A percentile compares a stretch with the other conserved stretches of the same genome.
Evolutionary conservation across 2,113 vertebrate species (phyloP).

Genomic region (Cryptotis parvus): DNA sequence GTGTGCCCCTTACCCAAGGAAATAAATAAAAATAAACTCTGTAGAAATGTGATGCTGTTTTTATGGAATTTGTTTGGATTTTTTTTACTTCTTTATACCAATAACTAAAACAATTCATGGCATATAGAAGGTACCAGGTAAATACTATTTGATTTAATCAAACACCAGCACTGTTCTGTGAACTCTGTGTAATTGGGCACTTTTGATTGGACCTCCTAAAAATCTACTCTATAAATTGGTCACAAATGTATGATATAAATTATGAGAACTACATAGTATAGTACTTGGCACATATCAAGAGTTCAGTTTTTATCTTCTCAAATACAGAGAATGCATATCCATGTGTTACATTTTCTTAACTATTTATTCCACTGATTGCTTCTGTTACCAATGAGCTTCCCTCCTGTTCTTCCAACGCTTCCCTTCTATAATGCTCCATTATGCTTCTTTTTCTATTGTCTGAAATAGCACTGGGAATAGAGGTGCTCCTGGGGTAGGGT

Average conservation of each 20-base stretch:
- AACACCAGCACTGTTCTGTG: not conserved
- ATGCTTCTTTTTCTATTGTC: slow-evolving; percentile 47
- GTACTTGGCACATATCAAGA: not conserved
- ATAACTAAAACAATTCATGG: not conserved
- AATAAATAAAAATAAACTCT: no score
- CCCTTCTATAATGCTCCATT: slow-evolving; percentile 6
- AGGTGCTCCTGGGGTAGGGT: slow-evolving; percentile 49
- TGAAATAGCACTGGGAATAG: slow-evolving; percentile 44
- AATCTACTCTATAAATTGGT: not conserved
- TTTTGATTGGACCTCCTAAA: not conserved
- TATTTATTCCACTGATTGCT: slow-evolving; percentile 29
- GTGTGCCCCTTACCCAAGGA: no score
- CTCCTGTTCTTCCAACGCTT: slow-evolving; percentile 38
- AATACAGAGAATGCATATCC: not conserved
- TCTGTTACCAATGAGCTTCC: slow-evolving; percentile 40
- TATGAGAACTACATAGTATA: not conserved
- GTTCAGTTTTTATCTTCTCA: slow-evolving; percentile 4
- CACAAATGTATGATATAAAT: not conserved
- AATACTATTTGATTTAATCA: not conserved
- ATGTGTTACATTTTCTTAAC: slow-evolving; percentile 33
- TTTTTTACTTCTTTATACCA: not conserved
- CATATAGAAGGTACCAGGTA: not conserved
- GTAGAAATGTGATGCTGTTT: not conserved
- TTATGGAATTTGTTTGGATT: not conserved
- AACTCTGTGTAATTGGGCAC: not conserved